Evolutionary conservation across 2,888 invertebrate genomes (phyloP), one percentile per base, ranked within the genome.

Genomic region (Timema cristinae): DNA sequence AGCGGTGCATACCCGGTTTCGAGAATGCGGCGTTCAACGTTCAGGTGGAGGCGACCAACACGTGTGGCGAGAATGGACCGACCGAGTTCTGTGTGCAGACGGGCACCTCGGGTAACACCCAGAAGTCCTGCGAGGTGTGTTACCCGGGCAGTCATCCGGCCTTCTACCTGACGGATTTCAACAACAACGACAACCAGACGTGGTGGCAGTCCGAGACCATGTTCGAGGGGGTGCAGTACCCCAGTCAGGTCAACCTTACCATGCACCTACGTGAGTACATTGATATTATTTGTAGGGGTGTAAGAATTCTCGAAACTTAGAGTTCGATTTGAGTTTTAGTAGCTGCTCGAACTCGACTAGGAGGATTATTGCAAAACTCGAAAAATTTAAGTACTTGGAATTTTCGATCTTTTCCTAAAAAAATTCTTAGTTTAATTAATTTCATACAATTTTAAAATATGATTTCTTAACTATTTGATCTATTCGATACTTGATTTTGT

Each of bases 151-250:
- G 90, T 75, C 93, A 94, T 80, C 87, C 90, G 66, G 85, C 93
- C 15, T 83, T 86, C 69, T 94, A 88, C 82, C 86, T 98, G 77
- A 98, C 98, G 5, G 98, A 99, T 82, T 87, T 88, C 78, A 94
- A 97, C 81, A 94, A 93, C 81, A 90, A 91, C 75, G 92, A 94
- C 77, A 93, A 94, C 80, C 91, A 92, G 76, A 95, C 97, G 0
- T 97, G 95, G 95, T 97, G 97, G 97, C 97, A 97, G 81, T 97
- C 97, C 0, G 97, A 98, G 81, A 98, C 99, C 5, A 97, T 99
- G 96, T 89, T 88, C 79, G 96, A 98, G 79, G 93, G 91, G 49
- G 91, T 97, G 71, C 94, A 96, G 81, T 93, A 92, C 81, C 96
- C 97, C 0, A 91, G 90, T 79, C 91, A 91, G 82, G 97, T 99